Base-by-base conservation (phyloP, 2,888 invertebrate species). In the Leuctra nigra region DNA sequence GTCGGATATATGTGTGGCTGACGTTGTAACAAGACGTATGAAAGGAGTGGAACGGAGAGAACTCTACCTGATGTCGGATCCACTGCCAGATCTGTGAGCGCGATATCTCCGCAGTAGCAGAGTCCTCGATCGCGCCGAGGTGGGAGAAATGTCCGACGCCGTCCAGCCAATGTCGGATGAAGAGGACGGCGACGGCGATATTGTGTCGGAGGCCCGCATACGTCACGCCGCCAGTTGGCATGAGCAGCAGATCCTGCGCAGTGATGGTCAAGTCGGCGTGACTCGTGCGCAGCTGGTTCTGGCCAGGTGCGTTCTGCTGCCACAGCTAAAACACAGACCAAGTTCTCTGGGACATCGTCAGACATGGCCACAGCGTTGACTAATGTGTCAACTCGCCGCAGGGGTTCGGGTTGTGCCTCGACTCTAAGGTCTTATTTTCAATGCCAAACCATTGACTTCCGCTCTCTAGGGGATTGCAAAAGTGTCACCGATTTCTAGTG, bases 71-170 rank as follows among this genome's bases (percentile, higher is more conserved):
- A 66, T 84, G 84, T 57, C 79, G 72, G 57, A 84, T 78, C 83
- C 86, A 86, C 68, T 86, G 86, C 86, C 86, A 86, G 56, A 86
- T 76, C 70, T 86, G 86, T 23, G 79, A 80, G 53, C 86, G 74
- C 1, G 84, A 84, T 66, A 86, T 86, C 70, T 87, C 86, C 1
- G 86, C 86, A 0, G 86, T 86, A 3, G 86, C 86, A 0, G 85
- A 85, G 67, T 87, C 86, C 67, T 86, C 86, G 23, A 86, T 79
- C 22, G 77, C 75, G 11, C 81, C 82, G 60, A 76, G 77, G 59
- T 80, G 77, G 64, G 78, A 76, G 68, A 84, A 86, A 66, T 84
- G 83, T 0, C 86, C 86, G 24, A 75, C 74, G 0, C 84, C 86
- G 1, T 75, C 76, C 59, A 86, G 67, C 86, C 86, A 86, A 62